Conservation (phyloP, 2,797 vertebrate species). For the Pelochelys cantorii region DNA sequence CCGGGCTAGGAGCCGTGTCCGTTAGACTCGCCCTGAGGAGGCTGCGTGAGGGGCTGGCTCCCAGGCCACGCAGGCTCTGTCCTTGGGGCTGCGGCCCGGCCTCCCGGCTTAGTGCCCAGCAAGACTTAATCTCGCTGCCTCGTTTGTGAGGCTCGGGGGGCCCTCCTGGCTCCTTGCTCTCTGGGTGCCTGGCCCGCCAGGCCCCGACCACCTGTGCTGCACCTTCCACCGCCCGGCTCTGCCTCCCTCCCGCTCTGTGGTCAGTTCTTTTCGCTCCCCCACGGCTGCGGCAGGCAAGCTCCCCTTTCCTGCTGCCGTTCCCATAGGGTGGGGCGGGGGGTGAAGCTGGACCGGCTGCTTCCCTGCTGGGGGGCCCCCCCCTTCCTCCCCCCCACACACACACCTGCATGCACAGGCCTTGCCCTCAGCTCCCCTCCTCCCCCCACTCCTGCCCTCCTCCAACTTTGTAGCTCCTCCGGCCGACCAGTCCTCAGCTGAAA, state of each 20-base stretch:
- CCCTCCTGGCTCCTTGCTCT: neutral
- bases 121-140: neutral
- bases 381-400: too few relatives aligned
- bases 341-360: neutral
- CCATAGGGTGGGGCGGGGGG: neutral
- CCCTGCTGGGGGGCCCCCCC: neutral
- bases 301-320: too few relatives aligned
- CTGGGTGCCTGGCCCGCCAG: neutral
- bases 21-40: neutral
- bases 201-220: too few relatives aligned
- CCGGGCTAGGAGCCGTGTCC: neutral
- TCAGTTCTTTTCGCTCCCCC: neutral
- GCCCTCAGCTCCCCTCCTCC: neutral
- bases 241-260: neutral
- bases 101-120: neutral
- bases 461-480: neutral
- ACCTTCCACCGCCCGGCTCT: neutral
- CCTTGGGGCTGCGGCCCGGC: neutral
- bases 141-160: neutral
- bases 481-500: neutral
- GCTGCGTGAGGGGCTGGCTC: neutral
- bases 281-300: too few relatives aligned
- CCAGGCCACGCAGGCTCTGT: accelerated
- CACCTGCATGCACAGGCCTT: too few relatives aligned
- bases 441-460: neutral